These are phyloP conservation scores for Phoenicopterus ruber DNA, from an alignment of 2,113 vertebrate species.

Conservation along the genomic window DNA sequence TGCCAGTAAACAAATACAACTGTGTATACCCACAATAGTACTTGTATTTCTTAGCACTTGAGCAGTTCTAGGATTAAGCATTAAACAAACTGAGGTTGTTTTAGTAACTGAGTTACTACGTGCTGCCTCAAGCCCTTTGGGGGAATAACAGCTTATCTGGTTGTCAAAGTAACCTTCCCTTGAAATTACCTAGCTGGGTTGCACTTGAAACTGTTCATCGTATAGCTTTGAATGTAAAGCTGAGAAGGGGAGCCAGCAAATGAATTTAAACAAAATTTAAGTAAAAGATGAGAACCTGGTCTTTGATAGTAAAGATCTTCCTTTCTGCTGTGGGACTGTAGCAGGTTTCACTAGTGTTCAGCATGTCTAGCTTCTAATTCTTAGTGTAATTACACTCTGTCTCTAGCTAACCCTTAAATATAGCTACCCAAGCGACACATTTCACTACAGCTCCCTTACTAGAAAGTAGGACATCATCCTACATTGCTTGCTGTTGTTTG, in stretches of 20 bases:
- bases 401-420: slow-evolving; percentile 9
- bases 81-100: not conserved
- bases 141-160: not conserved
- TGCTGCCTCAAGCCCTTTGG: not conserved
- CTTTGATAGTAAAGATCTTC: not conserved
- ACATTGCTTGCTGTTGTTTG: not conserved
- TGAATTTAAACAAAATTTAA: rapidly evolving
- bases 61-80: slow-evolving; percentile 8
- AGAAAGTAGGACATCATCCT: slow-evolving; percentile 22
- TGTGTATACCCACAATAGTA: not conserved
- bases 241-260: not conserved
- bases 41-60: not conserved
- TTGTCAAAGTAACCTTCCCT: slow-evolving; percentile 24
- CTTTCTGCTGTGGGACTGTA: not conserved
- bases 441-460: not conserved
- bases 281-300: not conserved
- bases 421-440: not conserved
- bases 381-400: not conserved
- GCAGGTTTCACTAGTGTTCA: not conserved
- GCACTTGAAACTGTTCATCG: not conserved
- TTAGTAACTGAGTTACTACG: not conserved
- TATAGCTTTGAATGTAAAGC: not conserved
- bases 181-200: not conserved
- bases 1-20: not conserved
- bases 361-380: slow-evolving; percentile 6